Conservation (phyloP, 23 tunicate genomes). For the Corella eumyota region DNA sequence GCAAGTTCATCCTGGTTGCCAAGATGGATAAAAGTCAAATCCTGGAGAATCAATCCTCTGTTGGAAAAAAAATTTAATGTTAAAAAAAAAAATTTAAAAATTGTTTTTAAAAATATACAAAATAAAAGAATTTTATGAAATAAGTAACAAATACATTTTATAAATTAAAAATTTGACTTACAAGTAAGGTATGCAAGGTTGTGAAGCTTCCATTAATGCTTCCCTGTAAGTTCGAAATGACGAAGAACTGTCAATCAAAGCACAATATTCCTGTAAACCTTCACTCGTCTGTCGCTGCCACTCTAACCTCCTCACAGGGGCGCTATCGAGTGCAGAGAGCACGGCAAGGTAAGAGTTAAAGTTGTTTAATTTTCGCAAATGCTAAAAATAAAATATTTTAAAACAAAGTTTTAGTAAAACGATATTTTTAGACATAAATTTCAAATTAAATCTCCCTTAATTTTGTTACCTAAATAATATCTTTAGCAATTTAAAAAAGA, state of each 20-base stretch:
- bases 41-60: slow-evolving; percentile 89
- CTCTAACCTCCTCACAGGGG: slow-evolving; percentile 81
- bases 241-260: slow-evolving; percentile 77
- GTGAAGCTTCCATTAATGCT: slow-evolving; percentile 58
- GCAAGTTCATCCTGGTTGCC: slow-evolving; percentile 88
- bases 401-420: neutral
- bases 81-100: neutral
- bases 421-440: too few relatives aligned
- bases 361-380: slow-evolving; percentile 78
- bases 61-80: neutral
- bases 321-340: slow-evolving; percentile 83
- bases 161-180: too few relatives aligned
- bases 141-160: too few relatives aligned
- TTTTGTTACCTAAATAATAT: too few relatives aligned
- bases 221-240: slow-evolving; percentile 86
- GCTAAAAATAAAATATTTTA: slow-evolving; percentile 20
- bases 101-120: neutral
- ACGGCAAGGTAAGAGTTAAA: slow-evolving; percentile 93
- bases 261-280: slow-evolving; percentile 87
- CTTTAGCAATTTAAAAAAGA: too few relatives aligned
- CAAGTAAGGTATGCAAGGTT: slow-evolving; percentile 88
- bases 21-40: slow-evolving; percentile 86
- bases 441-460: too few relatives aligned
- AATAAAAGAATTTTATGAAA: neutral
- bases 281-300: slow-evolving; percentile 89